Base-by-base conservation (phyloP, 1,140 invertebrate species). In the Drusus annulatus region DNA sequence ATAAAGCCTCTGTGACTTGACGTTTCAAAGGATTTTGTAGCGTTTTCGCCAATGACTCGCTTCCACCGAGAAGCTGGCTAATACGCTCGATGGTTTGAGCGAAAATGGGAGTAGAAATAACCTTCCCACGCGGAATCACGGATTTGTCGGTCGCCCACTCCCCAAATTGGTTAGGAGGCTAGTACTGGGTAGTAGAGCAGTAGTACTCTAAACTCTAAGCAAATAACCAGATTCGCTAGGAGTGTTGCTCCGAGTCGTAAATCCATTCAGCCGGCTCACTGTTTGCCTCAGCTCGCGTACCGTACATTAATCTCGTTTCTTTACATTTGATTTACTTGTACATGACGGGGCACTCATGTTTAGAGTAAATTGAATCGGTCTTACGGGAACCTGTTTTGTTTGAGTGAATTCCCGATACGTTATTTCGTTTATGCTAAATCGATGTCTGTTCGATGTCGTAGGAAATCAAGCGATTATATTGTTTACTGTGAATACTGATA, bases 141-240 rank as follows among this genome's bases (percentile, higher is more conserved):
- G 54, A 58, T 75, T 31, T n/a, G 71, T 31, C 25, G 25, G 6
- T 28, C 71, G 71, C 71, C 71, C 28, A 75, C 71, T 10, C 52
- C 51, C 28, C 23, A 75, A 56, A 75, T 75, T 58, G 71, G 25
- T 54, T 25, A 75, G 71, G 36, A 75, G 71, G 36, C 7, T 45
- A 7, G 36, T 45, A 45, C 10, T 13, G 13, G 36, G 36, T 45
- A 45, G 36, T 45, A 45, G 36, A 45, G 36, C 36, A 45, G 36
- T 45, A 45, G 36, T 45, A 45, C 36, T 13, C 36, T 13, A 45
- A 45, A 45, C 36, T 75, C 54, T 56, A 75, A 75, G 58, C 71
- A 75, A 75, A 75, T 75, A 75, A 75, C 71, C 25, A 75, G 71
- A 75, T 75, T 75, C 10, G 71, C 54, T 31, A 56, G 36, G 16